Percentiles rank a stretch among this genome's conserved stretches.
Evolutionary conservation across 2,797 vertebrate species (phyloP).

Genomic region (Myiothlypis chrysogaster): DNA sequence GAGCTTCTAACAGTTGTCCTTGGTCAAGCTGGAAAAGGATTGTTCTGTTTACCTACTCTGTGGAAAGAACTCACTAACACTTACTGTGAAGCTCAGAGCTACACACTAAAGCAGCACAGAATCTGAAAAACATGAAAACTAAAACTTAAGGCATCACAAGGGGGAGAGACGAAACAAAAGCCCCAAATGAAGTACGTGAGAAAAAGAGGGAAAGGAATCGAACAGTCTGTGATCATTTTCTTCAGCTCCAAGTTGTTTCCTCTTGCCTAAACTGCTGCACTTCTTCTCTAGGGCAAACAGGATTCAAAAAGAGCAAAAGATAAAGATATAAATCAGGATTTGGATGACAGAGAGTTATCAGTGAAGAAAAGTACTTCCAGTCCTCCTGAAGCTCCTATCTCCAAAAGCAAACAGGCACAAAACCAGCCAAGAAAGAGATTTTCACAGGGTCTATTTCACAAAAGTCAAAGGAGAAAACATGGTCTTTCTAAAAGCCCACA

Average conservation of each 20-base stretch:
- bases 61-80: not conserved
- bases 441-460: not conserved
- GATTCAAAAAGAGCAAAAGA: not conserved
- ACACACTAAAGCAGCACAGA: not conserved
- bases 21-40: not conserved
- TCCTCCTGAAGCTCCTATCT: not conserved
- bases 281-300: not conserved
- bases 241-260: not conserved
- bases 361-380: not conserved
- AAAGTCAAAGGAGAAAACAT: not conserved
- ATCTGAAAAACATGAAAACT: not conserved
- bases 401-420: not conserved
- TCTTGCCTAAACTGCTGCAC: not conserved
- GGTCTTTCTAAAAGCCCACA: not conserved
- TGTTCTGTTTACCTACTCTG: not conserved
- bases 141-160: not conserved
- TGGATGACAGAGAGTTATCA: not conserved
- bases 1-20: not conserved
- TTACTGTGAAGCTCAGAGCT: not conserved
- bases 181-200: fast-evolving
- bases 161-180: not conserved
- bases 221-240: not conserved
- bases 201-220: not conserved
- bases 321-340: not conserved
- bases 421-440: not conserved